A percentile compares a stretch with the other conserved stretches of the same genome.
Conservation (phyloP, 2,888 invertebrate species). For the Cephalotes varians region DNA sequence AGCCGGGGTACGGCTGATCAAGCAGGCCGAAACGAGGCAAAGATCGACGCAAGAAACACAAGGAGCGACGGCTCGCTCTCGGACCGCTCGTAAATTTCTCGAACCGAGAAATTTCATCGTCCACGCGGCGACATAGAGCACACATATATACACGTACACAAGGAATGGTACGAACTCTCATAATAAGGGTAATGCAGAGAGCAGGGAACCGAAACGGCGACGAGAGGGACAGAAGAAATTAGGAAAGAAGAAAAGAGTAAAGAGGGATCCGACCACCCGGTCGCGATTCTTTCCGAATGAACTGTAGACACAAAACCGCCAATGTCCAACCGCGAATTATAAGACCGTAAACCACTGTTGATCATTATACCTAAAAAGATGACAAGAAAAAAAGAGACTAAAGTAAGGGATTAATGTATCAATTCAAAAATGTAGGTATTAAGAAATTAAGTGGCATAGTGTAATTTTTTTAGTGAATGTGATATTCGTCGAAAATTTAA, state of each 20-base stretch:
- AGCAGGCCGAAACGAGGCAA: slow-evolving; percentile 26
- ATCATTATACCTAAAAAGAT: slow-evolving; percentile 43
- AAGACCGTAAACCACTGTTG: slow-evolving; percentile 57
- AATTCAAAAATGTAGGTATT: neutral
- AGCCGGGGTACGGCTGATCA: slow-evolving; percentile 23
- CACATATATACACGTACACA: neutral
- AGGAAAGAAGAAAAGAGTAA: slow-evolving; percentile 38
- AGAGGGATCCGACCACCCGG: slow-evolving; percentile 53
- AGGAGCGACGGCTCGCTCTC: slow-evolving; percentile 13
- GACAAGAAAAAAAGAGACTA: neutral
- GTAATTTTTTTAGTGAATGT: neutral
- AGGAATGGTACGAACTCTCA: slow-evolving; percentile 48
- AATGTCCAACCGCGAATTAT: slow-evolving; percentile 54
- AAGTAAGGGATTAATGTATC: neutral
- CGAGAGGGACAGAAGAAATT: slow-evolving; percentile 33
- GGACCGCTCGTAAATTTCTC: slow-evolving; percentile 56
- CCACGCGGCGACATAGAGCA: slow-evolving; percentile 35
- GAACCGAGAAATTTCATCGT: slow-evolving; percentile 63
- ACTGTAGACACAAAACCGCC: slow-evolving; percentile 35
- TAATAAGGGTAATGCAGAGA: slow-evolving; percentile 51
- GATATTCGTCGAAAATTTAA: neutral
- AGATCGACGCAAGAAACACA: slow-evolving; percentile 42
- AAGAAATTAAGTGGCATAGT: neutral
- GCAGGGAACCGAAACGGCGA: slow-evolving; percentile 27
- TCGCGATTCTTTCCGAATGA: slow-evolving; percentile 31